phyloP scores from a whole-genome alignment of 2,113 vertebrate species.

The Labeo catla region DNA sequence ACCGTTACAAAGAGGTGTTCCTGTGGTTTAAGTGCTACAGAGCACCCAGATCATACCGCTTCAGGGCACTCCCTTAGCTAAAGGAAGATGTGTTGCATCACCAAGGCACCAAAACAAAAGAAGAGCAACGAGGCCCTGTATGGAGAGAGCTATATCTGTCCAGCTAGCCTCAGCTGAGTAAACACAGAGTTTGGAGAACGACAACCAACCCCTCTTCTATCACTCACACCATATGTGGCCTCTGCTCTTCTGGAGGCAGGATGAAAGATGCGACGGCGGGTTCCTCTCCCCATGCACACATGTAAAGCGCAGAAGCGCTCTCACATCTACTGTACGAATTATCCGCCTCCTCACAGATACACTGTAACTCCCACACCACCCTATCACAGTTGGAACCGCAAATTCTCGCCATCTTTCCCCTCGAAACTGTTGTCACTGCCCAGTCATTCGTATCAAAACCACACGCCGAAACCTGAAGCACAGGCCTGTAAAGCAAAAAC shows the following conservation, averaged over 20 bases:
- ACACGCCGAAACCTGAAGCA: constrained; percentile 47
- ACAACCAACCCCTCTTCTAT: constrained; percentile 26
- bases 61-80: constrained; percentile 27
- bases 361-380: background rate
- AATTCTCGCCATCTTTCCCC: constrained; percentile 39
- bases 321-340: constrained; percentile 32
- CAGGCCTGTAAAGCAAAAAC: constrained; percentile 21
- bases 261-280: constrained; percentile 30
- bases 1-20: background rate
- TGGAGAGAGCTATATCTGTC: constrained; percentile 59
- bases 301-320: constrained; percentile 12
- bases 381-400: constrained; percentile 41
- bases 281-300: constrained; percentile 11
- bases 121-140: constrained; percentile 63
- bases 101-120: constrained; percentile 67
- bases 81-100: constrained; percentile 67
- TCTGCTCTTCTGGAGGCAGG: constrained; percentile 26
- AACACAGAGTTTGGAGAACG: constrained; percentile 15
- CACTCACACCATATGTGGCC: constrained; percentile 23
- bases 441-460: constrained; percentile 47
- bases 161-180: constrained; percentile 42
- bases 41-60: background rate
- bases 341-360: constrained; percentile 6
- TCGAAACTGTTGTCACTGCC: constrained; percentile 46
- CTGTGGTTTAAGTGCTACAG: background rate